Evolutionary conservation across 2,888 invertebrate genomes (phyloP), one percentile per base, ranked within the genome.

Genomic region (Himalopsyche japonica): DNA sequence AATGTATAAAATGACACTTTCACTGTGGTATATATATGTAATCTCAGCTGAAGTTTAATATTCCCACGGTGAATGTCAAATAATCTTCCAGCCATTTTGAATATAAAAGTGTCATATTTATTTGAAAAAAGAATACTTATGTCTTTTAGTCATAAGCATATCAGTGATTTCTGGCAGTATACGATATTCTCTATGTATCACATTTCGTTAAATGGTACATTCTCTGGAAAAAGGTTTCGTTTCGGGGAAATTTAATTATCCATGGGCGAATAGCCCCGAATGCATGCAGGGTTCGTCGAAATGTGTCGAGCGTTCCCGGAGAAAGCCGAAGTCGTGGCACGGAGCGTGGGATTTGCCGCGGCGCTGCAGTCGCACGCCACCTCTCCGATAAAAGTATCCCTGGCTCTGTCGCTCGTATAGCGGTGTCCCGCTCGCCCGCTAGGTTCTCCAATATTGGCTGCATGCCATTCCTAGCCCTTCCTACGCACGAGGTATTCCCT

Each of bases 291-390:
- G 76, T 30, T 30, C 79, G 49, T 79, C 81, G 81, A 76, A 82
- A 27, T 47, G 30, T 27, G 34, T 64, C 83, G 85, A 85, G 79
- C 32, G 47, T 57, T 89, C 89, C 89, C 89, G 89, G 90, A 89
- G 89, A 89, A 89, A 89, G 90, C 90, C 90, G 91, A 91, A 90
- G 89, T 90, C 89, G 27, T 27, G 12, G 8, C 80, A 76, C 81
- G 90, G 91, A 91, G 91, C 91, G 91, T 92, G 93, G 93, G 93
- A 92, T 91, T 92, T 91, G 89, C 90, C 89, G 89, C 92, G 91
- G 92, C 93, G 93, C 93, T 93, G 93, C 93, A 94, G 94, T 94
- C 93, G 94, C 94, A 94, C 93, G 93, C 92, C 93, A 92, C 92
- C 91, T 91, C 70, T 70, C 70, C 70, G 27, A 70, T 70, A 70